Base-by-base conservation (phyloP, 1,140 invertebrate species). In the Drosophila tropicalis region DNA sequence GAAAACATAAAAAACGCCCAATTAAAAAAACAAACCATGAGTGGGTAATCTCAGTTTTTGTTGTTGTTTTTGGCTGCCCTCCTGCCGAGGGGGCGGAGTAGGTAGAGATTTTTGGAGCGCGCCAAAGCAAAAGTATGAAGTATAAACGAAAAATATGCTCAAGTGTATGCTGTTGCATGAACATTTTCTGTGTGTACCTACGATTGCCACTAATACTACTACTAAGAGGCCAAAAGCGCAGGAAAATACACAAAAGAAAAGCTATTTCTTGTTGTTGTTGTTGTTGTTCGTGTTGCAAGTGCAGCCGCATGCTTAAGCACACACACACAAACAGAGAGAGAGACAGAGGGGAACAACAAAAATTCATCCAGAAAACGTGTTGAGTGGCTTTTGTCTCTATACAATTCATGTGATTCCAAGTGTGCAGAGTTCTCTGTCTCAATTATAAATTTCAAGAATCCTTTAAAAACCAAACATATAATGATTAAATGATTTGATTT, bases 271-370 rank as follows among this genome's bases (percentile, higher is more conserved):
- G 57, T 70, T 81, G 67, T 77, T 74, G 17, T 87, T 83, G 57
- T 69, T 81, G 67, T 77, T 74, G 17, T 89, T 83, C 83, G 83
- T 87, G 83, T 84, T 76, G 87, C 83, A 87, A 87, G 83, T 87
- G 83, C 84, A 84, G 84, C 85, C 83, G 79, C 83, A 83, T 87
- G 83, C 83, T 82, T 78, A 86, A 87, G 83, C 83, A 76, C 83
- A 82, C 67, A 70, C 67, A 58, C 51, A 72, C 41, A 77, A 57
- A 72, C 44, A 69, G 40, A 5, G n/a, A 44, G 13, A 47, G 44
- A 47, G 44, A 47, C 5, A 15, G 41, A 7, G 41, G 34, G 34
- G 9, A 36, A 12, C 3, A 17, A 62, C 54, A 63, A 39, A 79
- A n/a, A 76, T 63, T n/a, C 66, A 72, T 76, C 55, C 70, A 87